Evolutionary conservation across 1,140 invertebrate genomes (phyloP).

Genomic region (Littorina saxatilis): DNA sequence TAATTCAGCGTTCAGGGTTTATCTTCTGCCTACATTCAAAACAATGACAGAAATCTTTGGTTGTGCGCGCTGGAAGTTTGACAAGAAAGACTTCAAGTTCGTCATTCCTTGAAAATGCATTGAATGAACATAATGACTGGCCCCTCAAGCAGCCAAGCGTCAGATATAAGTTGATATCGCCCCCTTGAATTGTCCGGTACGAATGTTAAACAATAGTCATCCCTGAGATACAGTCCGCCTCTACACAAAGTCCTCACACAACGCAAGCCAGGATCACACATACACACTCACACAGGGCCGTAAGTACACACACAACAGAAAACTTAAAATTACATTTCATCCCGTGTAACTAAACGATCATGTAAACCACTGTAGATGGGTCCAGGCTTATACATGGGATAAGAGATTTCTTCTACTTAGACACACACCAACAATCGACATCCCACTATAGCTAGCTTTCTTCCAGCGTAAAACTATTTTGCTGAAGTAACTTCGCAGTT

Average conservation of each 20-base stretch:
- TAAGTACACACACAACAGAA: too few relatives aligned
- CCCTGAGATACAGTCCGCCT: neutral
- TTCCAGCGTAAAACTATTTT: too few relatives aligned
- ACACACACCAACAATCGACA: too few relatives aligned
- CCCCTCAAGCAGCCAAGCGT: neutral
- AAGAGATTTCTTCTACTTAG: too few relatives aligned
- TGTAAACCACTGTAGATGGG: too few relatives aligned
- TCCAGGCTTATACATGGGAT: too few relatives aligned
- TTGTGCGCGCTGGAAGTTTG: slow-evolving; percentile 1
- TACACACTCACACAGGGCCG: neutral
- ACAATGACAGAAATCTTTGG: neutral
- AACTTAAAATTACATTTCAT: too few relatives aligned
- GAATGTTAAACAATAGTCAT: slow-evolving; percentile 21
- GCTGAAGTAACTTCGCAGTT: too few relatives aligned
- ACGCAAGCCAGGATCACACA: neutral
- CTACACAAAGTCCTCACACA: neutral
- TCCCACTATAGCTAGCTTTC: too few relatives aligned
- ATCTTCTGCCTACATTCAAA: too few relatives aligned
- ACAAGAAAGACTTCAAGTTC: neutral
- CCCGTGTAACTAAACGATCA: too few relatives aligned
- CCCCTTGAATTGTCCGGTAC: neutral
- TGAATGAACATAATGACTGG: neutral
- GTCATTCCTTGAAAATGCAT: neutral
- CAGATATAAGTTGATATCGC: neutral
- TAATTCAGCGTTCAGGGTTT: too few relatives aligned